Conservation (phyloP, 1,140 invertebrate species). For the Drosophila sp. region DNA sequence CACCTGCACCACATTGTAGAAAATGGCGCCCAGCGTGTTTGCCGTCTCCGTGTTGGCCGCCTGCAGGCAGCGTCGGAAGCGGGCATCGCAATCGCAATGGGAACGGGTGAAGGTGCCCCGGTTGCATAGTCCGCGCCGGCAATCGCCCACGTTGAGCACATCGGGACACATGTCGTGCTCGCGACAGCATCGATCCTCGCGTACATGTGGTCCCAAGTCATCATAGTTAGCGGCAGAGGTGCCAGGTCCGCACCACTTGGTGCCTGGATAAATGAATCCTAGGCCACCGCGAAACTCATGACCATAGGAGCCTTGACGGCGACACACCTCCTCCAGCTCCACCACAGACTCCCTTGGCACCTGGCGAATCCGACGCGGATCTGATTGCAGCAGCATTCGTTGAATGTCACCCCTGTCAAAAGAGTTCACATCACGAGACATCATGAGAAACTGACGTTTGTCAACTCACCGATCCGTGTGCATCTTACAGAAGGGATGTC, state of each 20-base stretch:
- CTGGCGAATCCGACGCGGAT: conserved; percentile 87
- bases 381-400: conserved; percentile 86
- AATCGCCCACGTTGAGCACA: conserved; percentile 87
- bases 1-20: conserved; percentile 89
- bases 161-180: conserved; percentile 91
- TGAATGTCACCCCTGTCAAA: conserved; percentile 86
- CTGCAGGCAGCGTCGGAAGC: conserved; percentile 88
- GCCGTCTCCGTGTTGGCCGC: conserved; percentile 88
- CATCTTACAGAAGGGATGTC: conserved; percentile 87
- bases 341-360: conserved; percentile 87
- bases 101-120: conserved; percentile 89
- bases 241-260: conserved; percentile 91
- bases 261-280: conserved; percentile 87
- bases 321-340: conserved; percentile 87
- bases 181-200: conserved; percentile 90
- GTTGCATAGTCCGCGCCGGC: conserved; percentile 89
- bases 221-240: conserved; percentile 87
- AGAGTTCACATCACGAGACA: not conserved
- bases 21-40: conserved; percentile 89
- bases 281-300: conserved; percentile 84
- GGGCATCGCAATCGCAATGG: conserved; percentile 90
- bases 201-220: conserved; percentile 88
- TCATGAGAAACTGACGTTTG: not conserved
- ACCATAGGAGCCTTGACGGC: conserved; percentile 81
- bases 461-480: conserved; percentile 86